Conservation (phyloP, 1,140 invertebrate species). For the Bombus vancouverensis region DNA sequence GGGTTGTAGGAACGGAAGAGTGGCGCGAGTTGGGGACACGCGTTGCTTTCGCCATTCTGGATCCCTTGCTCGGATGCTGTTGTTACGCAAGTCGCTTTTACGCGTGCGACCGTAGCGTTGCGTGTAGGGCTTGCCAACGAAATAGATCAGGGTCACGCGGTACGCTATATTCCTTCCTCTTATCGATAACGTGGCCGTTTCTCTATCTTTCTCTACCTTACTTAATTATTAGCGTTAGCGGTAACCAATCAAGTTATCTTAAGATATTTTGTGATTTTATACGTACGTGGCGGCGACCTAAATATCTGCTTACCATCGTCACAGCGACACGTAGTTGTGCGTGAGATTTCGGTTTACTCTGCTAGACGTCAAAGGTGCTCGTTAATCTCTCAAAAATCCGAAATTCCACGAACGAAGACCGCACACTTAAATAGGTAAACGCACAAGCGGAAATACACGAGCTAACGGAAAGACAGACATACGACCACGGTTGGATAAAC, state of each 20-base stretch:
- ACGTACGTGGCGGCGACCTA: too few species aligned
- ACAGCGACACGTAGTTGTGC: too few species aligned
- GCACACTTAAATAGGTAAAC: too few species aligned
- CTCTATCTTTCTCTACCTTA: too few species aligned
- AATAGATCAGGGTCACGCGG: not conserved
- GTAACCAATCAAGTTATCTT: too few species aligned
- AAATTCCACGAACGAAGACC: too few species aligned
- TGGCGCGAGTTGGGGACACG: not conserved
- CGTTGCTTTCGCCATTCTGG: constrained; percentile 25
- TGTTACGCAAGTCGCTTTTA: constrained; percentile 34
- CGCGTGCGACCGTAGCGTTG: not conserved
- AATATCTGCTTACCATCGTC: too few species aligned
- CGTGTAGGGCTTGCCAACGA: not conserved
- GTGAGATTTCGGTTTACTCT: too few species aligned
- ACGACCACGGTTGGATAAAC: constrained; percentile 38
- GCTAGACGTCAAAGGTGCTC: too few species aligned
- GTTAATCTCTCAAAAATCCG: too few species aligned
- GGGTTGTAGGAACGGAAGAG: constrained; percentile 21
- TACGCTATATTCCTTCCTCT: not conserved
- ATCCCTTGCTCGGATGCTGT: not conserved
- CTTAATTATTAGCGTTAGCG: too few species aligned
- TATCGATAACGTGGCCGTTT: too few species aligned
- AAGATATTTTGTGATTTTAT: accelerated
- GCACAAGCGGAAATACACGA: not conserved
- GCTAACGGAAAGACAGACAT: not conserved